phyloP scores from a whole-genome alignment of 2,888 invertebrate species.

The Dryococelus australis region DNA sequence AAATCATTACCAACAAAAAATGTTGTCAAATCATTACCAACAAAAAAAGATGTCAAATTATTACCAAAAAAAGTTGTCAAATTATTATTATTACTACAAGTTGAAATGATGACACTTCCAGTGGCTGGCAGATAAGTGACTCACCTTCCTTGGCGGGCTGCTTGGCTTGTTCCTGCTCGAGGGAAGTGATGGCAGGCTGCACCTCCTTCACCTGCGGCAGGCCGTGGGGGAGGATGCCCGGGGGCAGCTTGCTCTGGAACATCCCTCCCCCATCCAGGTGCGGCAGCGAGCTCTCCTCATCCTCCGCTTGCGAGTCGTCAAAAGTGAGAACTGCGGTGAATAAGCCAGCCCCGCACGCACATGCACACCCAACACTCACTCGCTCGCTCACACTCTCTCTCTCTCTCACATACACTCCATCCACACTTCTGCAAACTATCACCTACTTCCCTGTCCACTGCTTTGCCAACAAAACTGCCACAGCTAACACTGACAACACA shows the following conservation, averaged over 20 bases:
- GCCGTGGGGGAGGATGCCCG: conserved; percentile 90
- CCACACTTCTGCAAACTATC: neutral
- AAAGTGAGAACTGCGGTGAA: conserved; percentile 91
- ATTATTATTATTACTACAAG: no score
- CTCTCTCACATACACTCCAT: no score
- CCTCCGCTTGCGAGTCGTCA: conserved; percentile 94
- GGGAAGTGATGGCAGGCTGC: conserved; percentile 86
- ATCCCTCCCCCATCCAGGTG: conserved; percentile 64
- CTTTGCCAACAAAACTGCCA: neutral
- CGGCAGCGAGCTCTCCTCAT: conserved; percentile 84
- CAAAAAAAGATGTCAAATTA: no score
- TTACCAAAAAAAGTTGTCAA: no score
- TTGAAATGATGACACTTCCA: no score
- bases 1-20: neutral
- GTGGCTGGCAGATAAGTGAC: neutral
- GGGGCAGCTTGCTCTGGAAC: conserved; percentile 88
- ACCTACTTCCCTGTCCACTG: neutral
- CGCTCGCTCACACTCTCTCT: neutral
- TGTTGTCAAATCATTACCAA: no score
- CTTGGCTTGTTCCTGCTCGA: conserved; percentile 67
- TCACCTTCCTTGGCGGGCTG: conserved; percentile 67
- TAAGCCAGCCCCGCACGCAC: conserved; percentile 35
- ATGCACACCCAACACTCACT: neutral
- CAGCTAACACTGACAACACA: neutral
- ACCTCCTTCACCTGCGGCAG: conserved; percentile 96